phyloP scores from a whole-genome alignment of 2,888 invertebrate species.

The Masnerella sp. region DNA sequence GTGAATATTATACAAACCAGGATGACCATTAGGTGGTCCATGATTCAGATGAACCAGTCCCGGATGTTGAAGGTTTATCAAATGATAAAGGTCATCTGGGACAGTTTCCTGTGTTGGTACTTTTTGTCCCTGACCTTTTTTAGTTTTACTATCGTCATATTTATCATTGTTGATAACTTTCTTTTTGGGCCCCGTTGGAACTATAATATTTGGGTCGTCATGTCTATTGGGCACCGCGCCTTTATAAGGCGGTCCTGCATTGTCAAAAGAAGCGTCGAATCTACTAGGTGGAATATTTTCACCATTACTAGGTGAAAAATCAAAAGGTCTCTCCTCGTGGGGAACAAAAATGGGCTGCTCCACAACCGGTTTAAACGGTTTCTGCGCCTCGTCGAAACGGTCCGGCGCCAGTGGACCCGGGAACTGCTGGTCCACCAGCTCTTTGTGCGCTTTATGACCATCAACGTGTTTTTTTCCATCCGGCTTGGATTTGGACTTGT shows the following conservation, averaged over 20 bases:
- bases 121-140: conserved; percentile 62
- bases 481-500: conserved; percentile 69
- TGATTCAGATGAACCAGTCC: conserved; percentile 70
- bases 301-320: conserved; percentile 66
- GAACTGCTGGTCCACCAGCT: conserved; percentile 66
- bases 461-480: conserved; percentile 73
- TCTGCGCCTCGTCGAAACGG: conserved; percentile 63
- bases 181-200: conserved; percentile 62
- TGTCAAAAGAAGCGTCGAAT: conserved; percentile 66
- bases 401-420: conserved; percentile 72
- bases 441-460: conserved; percentile 68
- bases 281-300: conserved; percentile 66
- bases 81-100: conserved; percentile 71
- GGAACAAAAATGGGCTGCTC: conserved; percentile 72
- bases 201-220: conserved; percentile 69
- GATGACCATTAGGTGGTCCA: conserved; percentile 67
- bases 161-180: conserved; percentile 64
- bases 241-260: conserved; percentile 69
- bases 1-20: conserved; percentile 72
- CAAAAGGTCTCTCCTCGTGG: conserved; percentile 63
- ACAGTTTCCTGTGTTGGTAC: conserved; percentile 64
- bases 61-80: conserved; percentile 73
- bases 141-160: conserved; percentile 58
- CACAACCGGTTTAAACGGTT: conserved; percentile 12
- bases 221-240: conserved; percentile 61